Base-by-base conservation (phyloP, 2,113 vertebrate species). In the Leuciscus idus region DNA sequence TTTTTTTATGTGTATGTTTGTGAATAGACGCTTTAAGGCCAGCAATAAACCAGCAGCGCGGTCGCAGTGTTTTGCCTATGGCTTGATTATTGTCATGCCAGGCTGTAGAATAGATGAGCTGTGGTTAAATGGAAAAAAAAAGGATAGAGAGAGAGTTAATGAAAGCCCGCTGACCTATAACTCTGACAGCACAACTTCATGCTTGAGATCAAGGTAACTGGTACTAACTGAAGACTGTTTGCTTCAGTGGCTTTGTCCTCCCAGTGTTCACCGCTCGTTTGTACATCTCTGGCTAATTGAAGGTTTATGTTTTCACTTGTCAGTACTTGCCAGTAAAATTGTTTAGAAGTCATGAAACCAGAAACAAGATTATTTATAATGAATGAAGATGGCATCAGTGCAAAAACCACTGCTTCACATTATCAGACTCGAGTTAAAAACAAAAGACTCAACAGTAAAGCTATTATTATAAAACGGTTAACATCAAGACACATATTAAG, bases 51-150 rank as follows among this genome's bases (percentile, higher is more conserved):
- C 28, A 70, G 81, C 82, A 33, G 76, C 5, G 5, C 36, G 10
- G 36, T 80, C 4, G 13, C 46, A 48, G 81, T 64, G 55, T 81
- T 77, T 75, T 81, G 81, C 57, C 85, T 82, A 62, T 84, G 81
- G 68, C 59, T 86, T 74, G 70, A 57, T 89, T 77, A 50, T 70
- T 88, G 85, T 74, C 70, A 82, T 46, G 26, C 15, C 57, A 21
- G 46, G 61, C 50, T 88, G 61, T 59, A 59, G 83, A 76, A 61
- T 46, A 77, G 50, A 62, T 72, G 50, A 36, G 8, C 57, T 76
- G 59, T 78, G 81, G 43, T 72, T 59, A 76, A 80, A 59, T 48
- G n/a, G 17, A 21, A 74, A 73, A 43, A 73, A 43, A 33, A 61
- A 43, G 8, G 55, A 84, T 7, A 64, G 74, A 66, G 46, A 75